These are phyloP conservation scores for Zygaena filipendulae DNA, from an alignment of 2,888 invertebrate genomes.

Conservation along the genomic window DNA sequence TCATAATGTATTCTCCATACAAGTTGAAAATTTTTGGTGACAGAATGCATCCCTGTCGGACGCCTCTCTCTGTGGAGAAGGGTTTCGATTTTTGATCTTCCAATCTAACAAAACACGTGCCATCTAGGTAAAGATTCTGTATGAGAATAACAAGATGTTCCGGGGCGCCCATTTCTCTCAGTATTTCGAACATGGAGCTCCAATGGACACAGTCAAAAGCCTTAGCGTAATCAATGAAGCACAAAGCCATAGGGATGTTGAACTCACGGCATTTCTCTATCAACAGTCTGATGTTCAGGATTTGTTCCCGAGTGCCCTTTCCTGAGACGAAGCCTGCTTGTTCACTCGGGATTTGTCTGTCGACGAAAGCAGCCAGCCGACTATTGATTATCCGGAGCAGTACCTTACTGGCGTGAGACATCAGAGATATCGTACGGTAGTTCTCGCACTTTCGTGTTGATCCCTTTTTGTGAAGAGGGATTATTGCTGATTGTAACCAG, in stretches of 20 bases:
- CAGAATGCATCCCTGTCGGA: constrained; percentile 1
- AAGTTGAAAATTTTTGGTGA: constrained; percentile 1
- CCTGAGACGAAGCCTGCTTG: constrained; percentile 6
- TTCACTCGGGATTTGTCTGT: constrained; percentile 4
- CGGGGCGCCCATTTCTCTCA: no score
- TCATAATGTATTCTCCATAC: no score
- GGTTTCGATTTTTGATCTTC: no score
- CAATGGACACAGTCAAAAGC: no score
- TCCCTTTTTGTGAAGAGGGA: constrained; percentile 15
- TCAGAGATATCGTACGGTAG: constrained; percentile 1
- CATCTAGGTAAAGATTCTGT: no score
- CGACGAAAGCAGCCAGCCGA: background rate
- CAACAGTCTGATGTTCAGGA: background rate
- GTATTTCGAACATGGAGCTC: no score
- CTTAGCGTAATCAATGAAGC: no score
- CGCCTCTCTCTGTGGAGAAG: constrained; percentile 2
- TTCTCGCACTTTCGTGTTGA: constrained; percentile 10
- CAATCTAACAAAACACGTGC: no score
- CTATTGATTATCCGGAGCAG: constrained; percentile 1
- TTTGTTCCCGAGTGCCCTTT: constrained; percentile 1
- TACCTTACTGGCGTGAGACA: constrained; percentile 10
- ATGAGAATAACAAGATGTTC: no score
- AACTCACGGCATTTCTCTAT: no score
- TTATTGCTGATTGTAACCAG: no score
- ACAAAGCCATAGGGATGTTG: no score